Conservation (phyloP, 2,113 vertebrate genomes). For the Pleuronectes platessa region DNA sequence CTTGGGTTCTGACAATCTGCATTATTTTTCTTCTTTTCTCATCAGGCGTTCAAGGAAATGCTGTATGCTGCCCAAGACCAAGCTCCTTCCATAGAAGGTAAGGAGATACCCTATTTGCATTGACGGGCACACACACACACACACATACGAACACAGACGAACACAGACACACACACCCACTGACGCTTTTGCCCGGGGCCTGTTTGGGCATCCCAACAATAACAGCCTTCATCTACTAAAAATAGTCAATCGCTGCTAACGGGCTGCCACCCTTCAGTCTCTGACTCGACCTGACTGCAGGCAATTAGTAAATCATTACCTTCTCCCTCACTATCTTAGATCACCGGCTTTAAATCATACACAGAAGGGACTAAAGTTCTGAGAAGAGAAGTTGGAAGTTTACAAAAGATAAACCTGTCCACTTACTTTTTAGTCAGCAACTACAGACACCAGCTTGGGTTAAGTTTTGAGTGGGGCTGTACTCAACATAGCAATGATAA, state of each 20-base stretch:
- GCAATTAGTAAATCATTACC: constrained; percentile 23
- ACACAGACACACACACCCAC: constrained; percentile 21
- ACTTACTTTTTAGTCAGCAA: not conserved
- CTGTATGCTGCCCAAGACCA: constrained; percentile 98
- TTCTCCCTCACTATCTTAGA: not conserved
- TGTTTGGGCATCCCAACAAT: constrained; percentile 72
- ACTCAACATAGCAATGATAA: constrained; percentile 41
- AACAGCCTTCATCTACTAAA: constrained; percentile 65
- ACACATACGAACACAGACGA: constrained; percentile 9
- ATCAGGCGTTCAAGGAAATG: constrained; percentile 98
- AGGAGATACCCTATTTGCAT: constrained; percentile 62
- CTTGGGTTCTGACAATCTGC: not conserved
- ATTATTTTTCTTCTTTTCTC: constrained; percentile 26
- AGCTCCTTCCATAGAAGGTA: constrained; percentile 98
- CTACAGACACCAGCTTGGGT: constrained; percentile 11
- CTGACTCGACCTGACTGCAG: constrained; percentile 17
- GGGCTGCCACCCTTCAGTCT: constrained; percentile 19
- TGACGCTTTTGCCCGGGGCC: constrained; percentile 12
- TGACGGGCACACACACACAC: constrained; percentile 1
- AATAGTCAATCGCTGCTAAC: constrained; percentile 60
- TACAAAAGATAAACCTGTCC: not conserved
- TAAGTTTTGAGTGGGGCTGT: not conserved
- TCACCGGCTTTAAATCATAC: not conserved
- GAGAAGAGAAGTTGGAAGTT: not conserved
- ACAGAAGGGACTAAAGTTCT: not conserved